Evolutionary conservation across 2,113 vertebrate genomes (phyloP).

Genomic region (Corynorhinus townsendii): DNA sequence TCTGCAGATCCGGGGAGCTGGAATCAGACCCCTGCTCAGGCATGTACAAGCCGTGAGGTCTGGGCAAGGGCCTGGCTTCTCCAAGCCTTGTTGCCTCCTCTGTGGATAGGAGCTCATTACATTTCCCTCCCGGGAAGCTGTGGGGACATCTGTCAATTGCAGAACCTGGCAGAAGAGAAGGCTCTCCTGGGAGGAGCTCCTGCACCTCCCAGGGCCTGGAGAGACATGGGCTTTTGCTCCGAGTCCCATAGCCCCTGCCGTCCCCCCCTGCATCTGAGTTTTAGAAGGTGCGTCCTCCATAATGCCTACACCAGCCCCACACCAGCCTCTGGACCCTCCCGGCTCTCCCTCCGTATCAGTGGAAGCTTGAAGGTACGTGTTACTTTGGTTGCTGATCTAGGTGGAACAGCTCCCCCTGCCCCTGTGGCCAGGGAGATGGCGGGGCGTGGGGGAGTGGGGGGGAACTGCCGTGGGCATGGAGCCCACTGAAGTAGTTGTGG

Average conservation of each 20-base stretch:
- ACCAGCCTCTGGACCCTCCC: not conserved
- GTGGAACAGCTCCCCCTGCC: not conserved
- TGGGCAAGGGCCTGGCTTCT: not conserved
- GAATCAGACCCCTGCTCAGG: not conserved
- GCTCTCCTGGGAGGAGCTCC: not conserved
- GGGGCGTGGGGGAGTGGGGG: no score
- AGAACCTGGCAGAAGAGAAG: not conserved
- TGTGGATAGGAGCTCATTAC: not conserved
- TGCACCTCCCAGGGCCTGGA: not conserved
- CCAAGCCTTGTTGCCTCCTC: not conserved
- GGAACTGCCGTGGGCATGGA: not conserved
- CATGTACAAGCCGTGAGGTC: not conserved
- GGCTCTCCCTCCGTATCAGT: not conserved
- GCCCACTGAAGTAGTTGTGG: not conserved
- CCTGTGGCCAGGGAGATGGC: not conserved
- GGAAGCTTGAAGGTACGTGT: not conserved
- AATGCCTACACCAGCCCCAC: not conserved
- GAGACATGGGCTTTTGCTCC: not conserved
- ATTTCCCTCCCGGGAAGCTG: not conserved
- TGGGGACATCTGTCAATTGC: not conserved
- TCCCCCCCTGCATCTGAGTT: not conserved
- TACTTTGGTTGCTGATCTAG: not conserved
- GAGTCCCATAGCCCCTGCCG: not conserved
- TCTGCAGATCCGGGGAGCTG: not conserved
- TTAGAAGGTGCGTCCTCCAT: not conserved